A percentile compares a stretch with the other conserved stretches of the same genome.
These are phyloP conservation scores for Drosophila mimica DNA, from an alignment of 2,888 invertebrate genomes.

Conservation along the genomic window DNA sequence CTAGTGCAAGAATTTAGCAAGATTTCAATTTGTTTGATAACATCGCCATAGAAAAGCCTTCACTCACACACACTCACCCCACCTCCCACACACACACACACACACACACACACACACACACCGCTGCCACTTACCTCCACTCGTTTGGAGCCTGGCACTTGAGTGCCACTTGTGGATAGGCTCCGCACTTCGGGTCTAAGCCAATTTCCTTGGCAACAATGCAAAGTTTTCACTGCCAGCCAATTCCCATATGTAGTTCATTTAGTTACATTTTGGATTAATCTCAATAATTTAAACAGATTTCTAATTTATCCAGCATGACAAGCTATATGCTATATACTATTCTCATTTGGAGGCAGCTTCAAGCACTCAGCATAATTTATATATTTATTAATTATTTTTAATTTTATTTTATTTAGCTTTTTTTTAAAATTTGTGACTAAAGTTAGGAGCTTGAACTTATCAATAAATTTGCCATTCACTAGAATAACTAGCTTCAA, in stretches of 20 bases:
- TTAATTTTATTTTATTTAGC: background rate
- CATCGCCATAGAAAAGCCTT: slow-evolving; percentile 28
- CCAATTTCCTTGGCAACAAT: slow-evolving; percentile 34
- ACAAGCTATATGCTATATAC: background rate
- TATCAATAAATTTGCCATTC: background rate
- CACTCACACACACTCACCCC: background rate
- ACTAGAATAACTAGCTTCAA: background rate
- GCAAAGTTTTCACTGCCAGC: slow-evolving; percentile 19
- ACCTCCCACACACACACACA: background rate
- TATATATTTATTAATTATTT: background rate
- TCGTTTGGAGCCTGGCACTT: slow-evolving; percentile 1
- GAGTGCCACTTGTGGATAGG: slow-evolving; percentile 33
- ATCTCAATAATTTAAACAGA: background rate
- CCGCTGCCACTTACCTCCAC: background rate
- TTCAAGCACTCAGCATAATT: no score
- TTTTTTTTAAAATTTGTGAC: background rate
- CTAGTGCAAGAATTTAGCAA: slow-evolving; percentile 64
- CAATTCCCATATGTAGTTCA: slow-evolving; percentile 17
- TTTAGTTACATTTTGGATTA: slow-evolving; percentile 18
- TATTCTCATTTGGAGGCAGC: background rate
- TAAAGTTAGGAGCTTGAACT: background rate
- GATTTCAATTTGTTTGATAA: slow-evolving; percentile 78
- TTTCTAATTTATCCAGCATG: background rate
- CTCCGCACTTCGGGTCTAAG: slow-evolving; percentile 9
- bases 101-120: background rate